phyloP scores from a whole-genome alignment of 1,140 invertebrate species.

The Drosophila pallidifrons region DNA sequence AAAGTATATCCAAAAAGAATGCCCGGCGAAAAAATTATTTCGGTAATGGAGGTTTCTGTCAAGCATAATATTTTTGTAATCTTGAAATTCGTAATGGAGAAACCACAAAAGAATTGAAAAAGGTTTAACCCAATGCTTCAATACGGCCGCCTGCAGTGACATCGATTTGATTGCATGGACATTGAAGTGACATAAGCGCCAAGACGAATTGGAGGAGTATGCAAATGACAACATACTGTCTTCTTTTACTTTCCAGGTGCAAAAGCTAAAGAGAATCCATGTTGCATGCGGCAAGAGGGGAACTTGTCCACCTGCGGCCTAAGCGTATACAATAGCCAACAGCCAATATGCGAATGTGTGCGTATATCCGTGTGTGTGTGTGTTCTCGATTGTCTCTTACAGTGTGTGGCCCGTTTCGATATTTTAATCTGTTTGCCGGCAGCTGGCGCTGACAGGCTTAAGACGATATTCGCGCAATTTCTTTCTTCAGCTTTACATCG shows the following conservation, averaged over 20 bases:
- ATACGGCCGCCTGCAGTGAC: constrained; percentile 37
- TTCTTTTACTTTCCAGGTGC: constrained; percentile 2
- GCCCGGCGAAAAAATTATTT: too few relatives aligned
- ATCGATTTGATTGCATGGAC: constrained; percentile 38
- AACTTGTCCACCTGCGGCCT: constrained; percentile 60
- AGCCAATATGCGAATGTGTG: neutral
- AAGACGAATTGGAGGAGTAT: constrained; percentile 43
- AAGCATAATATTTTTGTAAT: too few relatives aligned
- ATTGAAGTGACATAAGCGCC: constrained; percentile 63
- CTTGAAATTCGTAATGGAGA: too few relatives aligned
- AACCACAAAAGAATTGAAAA: too few relatives aligned
- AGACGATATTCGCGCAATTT: constrained; percentile 72
- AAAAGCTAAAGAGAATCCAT: neutral
- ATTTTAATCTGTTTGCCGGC: constrained; percentile 72
- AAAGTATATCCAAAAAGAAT: too few relatives aligned
- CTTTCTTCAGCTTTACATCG: constrained; percentile 35
- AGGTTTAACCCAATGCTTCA: neutral
- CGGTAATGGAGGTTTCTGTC: too few relatives aligned
- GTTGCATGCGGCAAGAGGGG: constrained; percentile 34
- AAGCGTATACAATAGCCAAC: constrained; percentile 37
- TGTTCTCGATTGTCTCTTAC: constrained; percentile 31
- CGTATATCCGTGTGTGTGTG: constrained; percentile 1
- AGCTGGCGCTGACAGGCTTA: constrained; percentile 56
- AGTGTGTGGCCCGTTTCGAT: constrained; percentile 53
- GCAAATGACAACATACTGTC: constrained; percentile 65